Conservation (phyloP, 2,888 invertebrate genomes). For the Napeogenes sylphis region DNA sequence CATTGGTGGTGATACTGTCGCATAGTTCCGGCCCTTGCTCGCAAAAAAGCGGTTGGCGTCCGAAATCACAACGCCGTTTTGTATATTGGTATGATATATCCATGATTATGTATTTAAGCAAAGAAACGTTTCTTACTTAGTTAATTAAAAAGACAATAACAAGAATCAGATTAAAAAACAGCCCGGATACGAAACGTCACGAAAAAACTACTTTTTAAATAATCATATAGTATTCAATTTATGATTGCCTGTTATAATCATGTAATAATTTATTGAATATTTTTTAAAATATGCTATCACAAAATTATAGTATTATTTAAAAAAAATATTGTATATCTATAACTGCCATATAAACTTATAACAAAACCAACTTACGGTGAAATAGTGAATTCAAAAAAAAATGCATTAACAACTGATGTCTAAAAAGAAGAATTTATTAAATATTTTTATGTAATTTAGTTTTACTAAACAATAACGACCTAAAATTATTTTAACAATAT, state of each 20-base stretch:
- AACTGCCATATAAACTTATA: neutral
- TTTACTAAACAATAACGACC: too few species aligned
- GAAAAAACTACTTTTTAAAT: constrained; percentile 6
- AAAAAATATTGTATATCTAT: neutral
- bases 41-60: constrained; percentile 70
- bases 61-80: constrained; percentile 65
- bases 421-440: too few species aligned
- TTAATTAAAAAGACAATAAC: constrained; percentile 1
- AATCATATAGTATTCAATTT: too few species aligned
- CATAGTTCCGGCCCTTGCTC: constrained; percentile 63
- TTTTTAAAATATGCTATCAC: too few species aligned
- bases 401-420: too few species aligned
- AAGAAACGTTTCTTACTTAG: constrained; percentile 3
- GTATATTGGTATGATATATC: constrained; percentile 58
- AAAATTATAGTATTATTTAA: too few species aligned
- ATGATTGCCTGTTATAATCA: too few species aligned
- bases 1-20: constrained; percentile 54
- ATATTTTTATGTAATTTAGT: too few species aligned
- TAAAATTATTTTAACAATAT: too few species aligned
- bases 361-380: too few species aligned
- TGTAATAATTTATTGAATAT: too few species aligned
- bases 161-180: constrained; percentile 6
- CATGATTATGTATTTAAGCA: constrained; percentile 36
- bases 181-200: constrained; percentile 10
- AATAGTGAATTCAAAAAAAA: too few species aligned